Conservation (phyloP, 2,888 invertebrate species). For the Idaea dimidiata region DNA sequence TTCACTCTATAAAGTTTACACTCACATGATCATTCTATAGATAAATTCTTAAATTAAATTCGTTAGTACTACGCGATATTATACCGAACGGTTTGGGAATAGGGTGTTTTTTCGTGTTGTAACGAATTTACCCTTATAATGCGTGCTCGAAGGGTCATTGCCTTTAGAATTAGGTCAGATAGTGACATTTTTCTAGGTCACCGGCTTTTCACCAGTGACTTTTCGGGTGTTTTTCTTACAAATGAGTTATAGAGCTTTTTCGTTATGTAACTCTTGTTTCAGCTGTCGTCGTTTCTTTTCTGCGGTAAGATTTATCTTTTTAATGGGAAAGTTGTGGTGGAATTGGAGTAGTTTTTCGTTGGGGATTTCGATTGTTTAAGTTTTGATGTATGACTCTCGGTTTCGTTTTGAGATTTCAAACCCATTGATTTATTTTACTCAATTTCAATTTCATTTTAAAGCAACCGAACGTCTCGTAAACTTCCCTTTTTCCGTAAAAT, state of each 20-base stretch:
- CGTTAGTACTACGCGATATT: conserved; percentile 35
- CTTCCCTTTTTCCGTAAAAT: too few species aligned
- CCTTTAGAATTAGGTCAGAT: conserved; percentile 68
- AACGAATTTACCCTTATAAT: conserved; percentile 59
- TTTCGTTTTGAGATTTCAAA: not conserved
- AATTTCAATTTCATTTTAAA: too few species aligned
- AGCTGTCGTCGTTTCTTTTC: conserved; percentile 3
- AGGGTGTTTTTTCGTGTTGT: conserved; percentile 40
- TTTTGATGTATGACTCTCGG: not conserved
- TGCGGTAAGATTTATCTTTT: conserved; percentile 3
- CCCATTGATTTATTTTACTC: too few species aligned
- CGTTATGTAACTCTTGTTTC: conserved; percentile 25
- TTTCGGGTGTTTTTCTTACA: conserved; percentile 55
- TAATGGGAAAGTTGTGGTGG: not conserved
- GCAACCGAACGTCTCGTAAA: too few species aligned
- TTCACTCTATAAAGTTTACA: conserved; percentile 72
- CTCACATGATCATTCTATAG: conserved; percentile 73
- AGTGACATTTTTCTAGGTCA: conserved; percentile 66
- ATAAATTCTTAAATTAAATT: conserved; percentile 78
- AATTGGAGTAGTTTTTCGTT: not conserved
- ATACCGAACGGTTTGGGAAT: conserved; percentile 30
- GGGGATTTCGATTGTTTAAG: not conserved
- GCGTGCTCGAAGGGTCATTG: conserved; percentile 61
- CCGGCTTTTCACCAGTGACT: conserved; percentile 30
- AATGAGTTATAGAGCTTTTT: conserved; percentile 53